Evolutionary conservation across 92 coral and sea anemone species (phyloP).

Genomic region (Anthopleura xanthogrammica): DNA sequence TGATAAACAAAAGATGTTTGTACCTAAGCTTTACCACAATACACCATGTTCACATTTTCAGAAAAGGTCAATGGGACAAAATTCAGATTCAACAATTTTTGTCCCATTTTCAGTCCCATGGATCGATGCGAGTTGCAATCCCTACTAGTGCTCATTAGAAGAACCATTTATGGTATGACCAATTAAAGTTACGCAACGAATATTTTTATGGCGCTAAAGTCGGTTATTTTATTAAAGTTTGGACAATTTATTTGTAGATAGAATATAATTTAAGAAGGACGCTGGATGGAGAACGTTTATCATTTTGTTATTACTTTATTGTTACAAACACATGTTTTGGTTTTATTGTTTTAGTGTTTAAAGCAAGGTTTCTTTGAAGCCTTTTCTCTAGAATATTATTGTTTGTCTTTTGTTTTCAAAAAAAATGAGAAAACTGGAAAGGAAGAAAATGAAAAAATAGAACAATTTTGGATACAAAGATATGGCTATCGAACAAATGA

Average conservation of each 20-base stretch:
- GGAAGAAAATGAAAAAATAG: background rate
- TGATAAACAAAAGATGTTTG: too few relatives aligned
- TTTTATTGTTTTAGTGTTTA: background rate
- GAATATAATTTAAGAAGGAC: background rate
- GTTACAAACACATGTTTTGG: background rate
- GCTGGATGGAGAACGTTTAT: background rate
- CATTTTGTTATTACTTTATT: background rate
- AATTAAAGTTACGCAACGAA: background rate
- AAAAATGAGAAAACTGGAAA: background rate
- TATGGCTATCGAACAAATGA: too few relatives aligned
- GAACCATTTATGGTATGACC: background rate
- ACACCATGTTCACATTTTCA: too few relatives aligned
- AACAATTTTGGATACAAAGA: background rate
- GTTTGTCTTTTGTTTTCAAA: background rate
- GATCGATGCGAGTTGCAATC: background rate
- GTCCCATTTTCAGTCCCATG: background rate
- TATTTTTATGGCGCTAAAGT: background rate
- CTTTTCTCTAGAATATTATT: background rate
- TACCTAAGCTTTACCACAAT: too few relatives aligned
- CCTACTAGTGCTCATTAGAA: background rate
- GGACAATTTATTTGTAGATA: background rate
- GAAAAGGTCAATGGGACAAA: too few relatives aligned
- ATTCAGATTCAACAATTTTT: too few relatives aligned
- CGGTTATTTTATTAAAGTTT: background rate
- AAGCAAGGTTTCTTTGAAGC: background rate